Percentiles rank a stretch among this genome's conserved stretches.
Evolutionary conservation across 2,888 invertebrate genomes (phyloP).

Genomic region (Cataglyphis livida): DNA sequence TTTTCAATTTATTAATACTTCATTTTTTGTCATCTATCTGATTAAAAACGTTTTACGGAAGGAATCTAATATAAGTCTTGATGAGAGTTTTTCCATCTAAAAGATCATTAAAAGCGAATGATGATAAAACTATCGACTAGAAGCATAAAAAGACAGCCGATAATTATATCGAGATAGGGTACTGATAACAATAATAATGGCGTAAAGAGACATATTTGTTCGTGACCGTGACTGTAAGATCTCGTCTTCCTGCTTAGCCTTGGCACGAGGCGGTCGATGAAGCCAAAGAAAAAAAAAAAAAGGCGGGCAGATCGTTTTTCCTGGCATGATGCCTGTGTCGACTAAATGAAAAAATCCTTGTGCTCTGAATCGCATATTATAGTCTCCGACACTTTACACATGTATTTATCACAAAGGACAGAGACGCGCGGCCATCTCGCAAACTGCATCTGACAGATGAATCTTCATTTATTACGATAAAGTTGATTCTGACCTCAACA

Average conservation of each 20-base stretch:
- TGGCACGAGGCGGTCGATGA: constrained; percentile 70
- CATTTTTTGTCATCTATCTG: background rate
- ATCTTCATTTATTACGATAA: background rate
- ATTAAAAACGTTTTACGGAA: background rate
- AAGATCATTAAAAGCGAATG: constrained; percentile 14
- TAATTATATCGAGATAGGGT: constrained; percentile 12
- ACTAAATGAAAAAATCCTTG: constrained; percentile 37
- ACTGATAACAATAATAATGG: background rate
- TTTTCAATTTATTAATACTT: background rate
- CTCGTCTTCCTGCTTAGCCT: constrained; percentile 61
- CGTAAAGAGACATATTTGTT: constrained; percentile 59
- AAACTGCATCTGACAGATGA: background rate
- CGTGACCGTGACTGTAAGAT: constrained; percentile 74
- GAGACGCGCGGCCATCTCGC: background rate
- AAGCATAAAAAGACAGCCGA: background rate
- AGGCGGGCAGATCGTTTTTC: constrained; percentile 54
- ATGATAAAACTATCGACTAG: constrained; percentile 4
- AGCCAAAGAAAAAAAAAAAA: constrained; percentile 62
- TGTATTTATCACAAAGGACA: background rate
- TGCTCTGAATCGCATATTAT: background rate
- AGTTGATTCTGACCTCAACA: background rate
- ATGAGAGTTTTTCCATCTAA: background rate
- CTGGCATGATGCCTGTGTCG: constrained; percentile 18
- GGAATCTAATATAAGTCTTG: background rate
- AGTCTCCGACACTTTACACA: background rate